Evolutionary conservation across 1,140 invertebrate genomes (phyloP), one percentile per base, ranked within the genome.

Genomic region (Tribolium madens): DNA sequence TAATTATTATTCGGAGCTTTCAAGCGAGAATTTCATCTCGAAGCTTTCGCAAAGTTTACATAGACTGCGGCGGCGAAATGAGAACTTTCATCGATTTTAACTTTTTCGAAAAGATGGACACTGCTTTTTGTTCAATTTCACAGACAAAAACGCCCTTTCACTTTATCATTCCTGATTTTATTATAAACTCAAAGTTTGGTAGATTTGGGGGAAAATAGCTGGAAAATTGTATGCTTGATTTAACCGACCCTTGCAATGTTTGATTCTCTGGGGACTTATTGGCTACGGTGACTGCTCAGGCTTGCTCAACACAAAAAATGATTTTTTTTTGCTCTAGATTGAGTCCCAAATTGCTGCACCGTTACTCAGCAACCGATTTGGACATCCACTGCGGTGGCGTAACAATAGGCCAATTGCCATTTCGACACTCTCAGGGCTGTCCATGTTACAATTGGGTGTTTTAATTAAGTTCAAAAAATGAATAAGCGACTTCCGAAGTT

Each of bases 1-100:
- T 42, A 42, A 42, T 42, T 42, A 42, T 42, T 42, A 42, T 42
- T 42, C 9, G 36, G n/a, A 42, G 36, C 36, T 42, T 42, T 42
- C 36, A 7, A n/a, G 36, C 36, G 36, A 42, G 18, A 57, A 57
- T 57, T n/a, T 57, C 52, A 21, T 57, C 48, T 50, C 6, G 18
- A 21, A 42, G 36, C 36, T 42, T 42, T 42, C 36, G n/a, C 36
- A 42, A 42, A 42, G 36, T 42, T 42, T 42, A 42, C 36, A 42
- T 42, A 42, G 36, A 42, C 17, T 12, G 18, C 64, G 64, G 15
- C 64, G 64, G 15, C 26, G 64, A 33, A 14, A 50, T 50, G 52
- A 21, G 64, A 69, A 69, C 42, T 47, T 21, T 46, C 36, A 46
- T 71, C 10, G 52, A 57, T 57, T 57, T 57, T 57, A 14, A 69